These are phyloP conservation scores for Cerceris rybyensis DNA, from an alignment of 2,888 invertebrate species.

Conservation along the genomic window DNA sequence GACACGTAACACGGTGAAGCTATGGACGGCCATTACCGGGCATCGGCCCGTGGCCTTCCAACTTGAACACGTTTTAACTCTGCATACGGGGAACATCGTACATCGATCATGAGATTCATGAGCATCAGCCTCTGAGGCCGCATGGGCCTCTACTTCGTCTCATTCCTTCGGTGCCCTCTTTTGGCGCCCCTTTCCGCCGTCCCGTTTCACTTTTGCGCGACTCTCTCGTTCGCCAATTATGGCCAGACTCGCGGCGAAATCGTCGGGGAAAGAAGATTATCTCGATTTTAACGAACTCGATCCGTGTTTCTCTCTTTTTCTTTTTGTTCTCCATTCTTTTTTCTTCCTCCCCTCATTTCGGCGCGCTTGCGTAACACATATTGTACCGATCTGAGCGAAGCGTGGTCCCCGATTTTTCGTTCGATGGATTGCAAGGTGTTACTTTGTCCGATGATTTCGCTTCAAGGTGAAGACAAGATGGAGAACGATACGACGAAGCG, in stretches of 20 bases:
- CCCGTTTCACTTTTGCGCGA: constrained; percentile 30
- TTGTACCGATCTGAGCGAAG: too few relatives aligned
- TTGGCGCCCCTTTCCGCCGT: constrained; percentile 33
- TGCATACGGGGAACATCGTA: constrained; percentile 59
- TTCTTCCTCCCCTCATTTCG: too few relatives aligned
- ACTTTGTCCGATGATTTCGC: too few relatives aligned
- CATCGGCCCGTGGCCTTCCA: constrained; percentile 61
- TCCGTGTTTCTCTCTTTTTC: constrained; percentile 19
- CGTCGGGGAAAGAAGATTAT: constrained; percentile 39
- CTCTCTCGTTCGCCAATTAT: constrained; percentile 55
- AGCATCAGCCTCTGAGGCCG: constrained; percentile 48
- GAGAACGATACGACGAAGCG: too few relatives aligned
- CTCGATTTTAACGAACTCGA: constrained; percentile 39
- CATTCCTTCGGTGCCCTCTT: constrained; percentile 6
- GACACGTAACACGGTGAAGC: constrained; percentile 67
- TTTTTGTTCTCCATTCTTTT: constrained; percentile 10
- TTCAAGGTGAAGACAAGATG: too few relatives aligned
- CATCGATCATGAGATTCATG: constrained; percentile 76
- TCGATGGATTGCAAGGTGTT: too few relatives aligned
- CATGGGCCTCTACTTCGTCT: constrained; percentile 1
- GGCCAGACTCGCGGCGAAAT: constrained; percentile 47
- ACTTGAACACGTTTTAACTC: constrained; percentile 65
- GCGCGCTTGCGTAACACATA: too few relatives aligned
- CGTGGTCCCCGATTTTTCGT: too few relatives aligned
- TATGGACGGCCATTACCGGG: constrained; percentile 59